phyloP scores from a whole-genome alignment of 2,888 invertebrate species.

The Caprella mutica region DNA sequence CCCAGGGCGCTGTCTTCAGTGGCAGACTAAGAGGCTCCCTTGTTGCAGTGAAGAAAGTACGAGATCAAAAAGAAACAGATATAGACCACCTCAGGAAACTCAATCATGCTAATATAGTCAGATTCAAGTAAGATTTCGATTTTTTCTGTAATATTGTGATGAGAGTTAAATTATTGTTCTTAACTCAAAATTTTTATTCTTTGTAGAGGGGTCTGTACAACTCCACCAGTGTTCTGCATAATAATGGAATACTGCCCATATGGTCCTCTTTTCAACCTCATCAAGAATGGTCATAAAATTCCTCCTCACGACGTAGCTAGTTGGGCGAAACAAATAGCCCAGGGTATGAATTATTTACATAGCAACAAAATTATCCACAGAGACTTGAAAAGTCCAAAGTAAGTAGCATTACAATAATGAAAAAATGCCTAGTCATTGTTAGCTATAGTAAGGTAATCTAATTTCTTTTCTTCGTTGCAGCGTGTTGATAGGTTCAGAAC shows the following conservation, averaged over 20 bases:
- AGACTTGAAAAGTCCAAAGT: slow-evolving; percentile 98
- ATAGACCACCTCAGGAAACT: slow-evolving; percentile 81
- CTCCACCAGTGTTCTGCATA: slow-evolving; percentile 82
- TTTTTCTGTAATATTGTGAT: neutral
- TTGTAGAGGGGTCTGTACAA: slow-evolving; percentile 78
- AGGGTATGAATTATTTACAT: slow-evolving; percentile 94
- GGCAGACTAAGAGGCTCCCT: slow-evolving; percentile 60
- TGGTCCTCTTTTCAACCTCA: slow-evolving; percentile 83
- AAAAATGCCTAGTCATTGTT: neutral
- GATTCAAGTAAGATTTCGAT: slow-evolving; percentile 52
- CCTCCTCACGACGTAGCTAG: slow-evolving; percentile 73
- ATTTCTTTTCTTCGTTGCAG: slow-evolving; percentile 44
- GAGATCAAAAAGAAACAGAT: slow-evolving; percentile 81
- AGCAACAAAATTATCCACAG: slow-evolving; percentile 92
- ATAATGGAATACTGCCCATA: slow-evolving; percentile 98
- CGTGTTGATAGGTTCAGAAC: slow-evolving; percentile 67
- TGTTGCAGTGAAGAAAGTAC: slow-evolving; percentile 93
- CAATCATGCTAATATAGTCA: slow-evolving; percentile 88
- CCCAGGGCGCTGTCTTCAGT: slow-evolving; percentile 89
- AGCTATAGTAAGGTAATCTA: neutral
- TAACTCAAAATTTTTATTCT: slow-evolving; percentile 27
- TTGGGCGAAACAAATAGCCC: slow-evolving; percentile 91
- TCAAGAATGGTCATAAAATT: slow-evolving; percentile 70
- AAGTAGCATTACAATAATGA: slow-evolving; percentile 44
- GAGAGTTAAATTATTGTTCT: neutral